Evolutionary conservation across 2,888 invertebrate genomes (phyloP), one percentile per base, ranked within the genome.

Genomic region (Agapostemon virescens): DNA sequence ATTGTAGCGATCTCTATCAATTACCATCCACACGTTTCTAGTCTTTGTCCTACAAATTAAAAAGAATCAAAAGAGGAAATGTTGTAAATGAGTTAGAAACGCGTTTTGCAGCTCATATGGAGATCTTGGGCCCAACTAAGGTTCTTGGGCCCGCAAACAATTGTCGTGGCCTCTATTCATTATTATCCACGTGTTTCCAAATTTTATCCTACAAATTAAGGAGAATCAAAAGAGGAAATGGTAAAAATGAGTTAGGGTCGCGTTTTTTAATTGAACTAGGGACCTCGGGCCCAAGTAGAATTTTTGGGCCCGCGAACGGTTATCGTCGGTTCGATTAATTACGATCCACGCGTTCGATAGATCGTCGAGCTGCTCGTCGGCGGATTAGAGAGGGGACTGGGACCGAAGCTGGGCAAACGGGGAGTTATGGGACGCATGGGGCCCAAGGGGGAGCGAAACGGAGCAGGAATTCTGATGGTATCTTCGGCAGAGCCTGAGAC

Each of bases 401-500:
- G 23, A 49, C 49, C 55, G 73, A 73, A 68, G 55, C 26, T 49
- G 61, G 49, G 33, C 64, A 70, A 68, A 72, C 26, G 6, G 64
- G 26, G 20, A 9, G 55, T 15, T 64, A 17, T 15, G n/a, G 36
- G 20, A 7, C 2, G 5, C 4, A 13, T 6, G 11, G 1, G 11
- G n/a, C 66, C 20, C 9, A n/a, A 9, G n/a, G 33, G 42, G 69
- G 61, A 33, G 52, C 49, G 74, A 71, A 71, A 69, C 52, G 61
- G 45, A 69, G 49, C 71, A 73, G 71, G 74, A 74, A 66, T 87
- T 85, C 84, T 85, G 86, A 85, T 82, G 81, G 82, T 84, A 91
- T 90, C 89, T 90, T 89, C 81, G 87, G 88, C 85, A 86, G 86
- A 87, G 85, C 87, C 85, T 88, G 86, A 85, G 85, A 84, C 84